A percentile compares a stretch with the other conserved stretches of the same genome.
phyloP scores from a whole-genome alignment of 2,888 invertebrate genomes.

The Cephonodes hylas region DNA sequence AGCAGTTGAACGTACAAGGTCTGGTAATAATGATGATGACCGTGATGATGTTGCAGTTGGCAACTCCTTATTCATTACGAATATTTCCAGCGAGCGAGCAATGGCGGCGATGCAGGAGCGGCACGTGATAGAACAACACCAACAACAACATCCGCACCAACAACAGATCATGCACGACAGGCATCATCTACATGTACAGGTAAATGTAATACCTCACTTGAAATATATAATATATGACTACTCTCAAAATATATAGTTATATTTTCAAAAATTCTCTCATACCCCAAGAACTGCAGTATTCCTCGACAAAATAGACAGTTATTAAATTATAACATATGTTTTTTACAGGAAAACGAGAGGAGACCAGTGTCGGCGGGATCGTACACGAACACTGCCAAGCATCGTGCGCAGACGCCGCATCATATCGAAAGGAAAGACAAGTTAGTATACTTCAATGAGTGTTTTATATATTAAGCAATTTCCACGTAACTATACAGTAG shows the following conservation, averaged over 20 bases:
- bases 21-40: too few relatives aligned
- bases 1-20: too few relatives aligned
- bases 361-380: slow-evolving; percentile 33
- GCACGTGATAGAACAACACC: slow-evolving; percentile 60
- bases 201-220: neutral
- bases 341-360: slow-evolving; percentile 30
- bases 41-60: too few relatives aligned
- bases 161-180: slow-evolving; percentile 49
- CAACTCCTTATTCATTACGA: neutral
- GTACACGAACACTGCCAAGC: slow-evolving; percentile 49
- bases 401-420: slow-evolving; percentile 49
- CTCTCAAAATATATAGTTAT: too few relatives aligned
- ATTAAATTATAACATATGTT: neutral
- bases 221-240: too few relatives aligned
- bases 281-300: too few relatives aligned
- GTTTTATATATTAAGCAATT: too few relatives aligned
- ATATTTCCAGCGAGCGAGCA: slow-evolving; percentile 45
- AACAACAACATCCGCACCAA: slow-evolving; percentile 51
- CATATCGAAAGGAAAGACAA: slow-evolving; percentile 49
- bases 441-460: slow-evolving; percentile 20
- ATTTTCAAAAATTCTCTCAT: neutral
- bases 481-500: too few relatives aligned
- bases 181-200: slow-evolving; percentile 39
- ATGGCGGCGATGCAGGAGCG: slow-evolving; percentile 65
- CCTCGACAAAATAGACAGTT: too few relatives aligned